Conservation (phyloP, 2,888 invertebrate genomes). For the Lithophane ornitopus region DNA sequence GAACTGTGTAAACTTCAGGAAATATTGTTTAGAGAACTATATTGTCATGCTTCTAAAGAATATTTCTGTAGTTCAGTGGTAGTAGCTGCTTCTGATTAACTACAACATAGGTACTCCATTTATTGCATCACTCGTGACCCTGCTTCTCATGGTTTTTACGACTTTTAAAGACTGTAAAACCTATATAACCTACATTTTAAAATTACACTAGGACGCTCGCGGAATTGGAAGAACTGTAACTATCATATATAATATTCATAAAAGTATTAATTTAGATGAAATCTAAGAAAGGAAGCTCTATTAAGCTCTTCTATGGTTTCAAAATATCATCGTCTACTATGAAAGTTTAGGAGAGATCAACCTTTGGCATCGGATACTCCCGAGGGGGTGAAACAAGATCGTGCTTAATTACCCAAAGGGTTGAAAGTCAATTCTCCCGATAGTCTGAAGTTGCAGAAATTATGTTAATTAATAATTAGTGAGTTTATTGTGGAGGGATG, state of each 20-base stretch:
- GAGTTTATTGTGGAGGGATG: slow-evolving; percentile 46
- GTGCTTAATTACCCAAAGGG: slow-evolving; percentile 50
- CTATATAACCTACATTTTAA: neutral
- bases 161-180: no score
- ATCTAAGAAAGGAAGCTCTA: slow-evolving; percentile 11
- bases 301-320: slow-evolving; percentile 18
- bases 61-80: neutral
- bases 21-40: neutral
- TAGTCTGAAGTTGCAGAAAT: slow-evolving; percentile 49
- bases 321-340: slow-evolving; percentile 25
- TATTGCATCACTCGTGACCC: neutral
- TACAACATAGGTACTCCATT: neutral
- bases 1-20: no score
- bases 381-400: slow-evolving; percentile 50
- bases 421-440: slow-evolving; percentile 53
- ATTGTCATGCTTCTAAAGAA: neutral
- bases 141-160: no score
- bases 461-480: slow-evolving; percentile 61
- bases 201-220: neutral
- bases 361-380: slow-evolving; percentile 32
- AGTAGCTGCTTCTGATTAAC: neutral
- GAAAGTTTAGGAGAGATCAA: slow-evolving; percentile 27
- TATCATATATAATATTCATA: neutral
- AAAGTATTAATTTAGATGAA: neutral
- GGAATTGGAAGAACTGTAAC: neutral